phyloP scores from a whole-genome alignment of 2,888 invertebrate species.

The Phania funesta region DNA sequence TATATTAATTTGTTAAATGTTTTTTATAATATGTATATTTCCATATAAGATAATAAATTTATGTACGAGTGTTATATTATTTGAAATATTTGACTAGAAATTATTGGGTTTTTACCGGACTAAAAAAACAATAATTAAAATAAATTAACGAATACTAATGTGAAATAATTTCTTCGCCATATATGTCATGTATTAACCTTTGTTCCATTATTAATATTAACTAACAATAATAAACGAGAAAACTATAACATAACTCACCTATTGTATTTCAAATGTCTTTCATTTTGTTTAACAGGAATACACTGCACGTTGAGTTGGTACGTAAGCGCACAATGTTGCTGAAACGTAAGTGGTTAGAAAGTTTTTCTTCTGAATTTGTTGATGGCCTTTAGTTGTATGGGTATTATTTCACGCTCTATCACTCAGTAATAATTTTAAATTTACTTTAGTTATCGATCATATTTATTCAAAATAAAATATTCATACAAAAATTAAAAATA shows the following conservation, averaged over 20 bases:
- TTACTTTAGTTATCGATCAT: too few species aligned
- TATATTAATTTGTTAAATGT: conserved; percentile 38
- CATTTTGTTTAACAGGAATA: neutral
- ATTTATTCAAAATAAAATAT: too few species aligned
- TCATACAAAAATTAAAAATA: too few species aligned
- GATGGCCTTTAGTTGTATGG: too few species aligned
- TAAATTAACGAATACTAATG: neutral
- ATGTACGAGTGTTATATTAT: conserved; percentile 18
- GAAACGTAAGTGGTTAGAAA: too few species aligned
- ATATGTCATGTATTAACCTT: conserved; percentile 51
- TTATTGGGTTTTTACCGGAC: conserved; percentile 10
- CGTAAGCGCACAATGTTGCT: too few species aligned
- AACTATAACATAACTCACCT: conserved; percentile 11
- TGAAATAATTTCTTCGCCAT: conserved; percentile 41
- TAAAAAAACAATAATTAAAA: neutral
- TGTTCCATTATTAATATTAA: conserved; percentile 58
- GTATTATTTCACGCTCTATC: too few species aligned
- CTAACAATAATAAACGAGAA: conserved; percentile 28
- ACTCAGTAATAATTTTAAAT: too few species aligned
- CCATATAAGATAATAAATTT: conserved; percentile 10
- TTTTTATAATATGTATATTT: conserved; percentile 30
- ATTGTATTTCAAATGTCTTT: conserved; percentile 2
- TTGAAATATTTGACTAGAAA: neutral
- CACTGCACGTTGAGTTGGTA: too few species aligned
- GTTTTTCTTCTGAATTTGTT: too few species aligned